Percentiles rank a stretch among this genome's conserved stretches.
phyloP scores from a whole-genome alignment of 2,797 vertebrate genomes.

The Gouania willdenowi region DNA sequence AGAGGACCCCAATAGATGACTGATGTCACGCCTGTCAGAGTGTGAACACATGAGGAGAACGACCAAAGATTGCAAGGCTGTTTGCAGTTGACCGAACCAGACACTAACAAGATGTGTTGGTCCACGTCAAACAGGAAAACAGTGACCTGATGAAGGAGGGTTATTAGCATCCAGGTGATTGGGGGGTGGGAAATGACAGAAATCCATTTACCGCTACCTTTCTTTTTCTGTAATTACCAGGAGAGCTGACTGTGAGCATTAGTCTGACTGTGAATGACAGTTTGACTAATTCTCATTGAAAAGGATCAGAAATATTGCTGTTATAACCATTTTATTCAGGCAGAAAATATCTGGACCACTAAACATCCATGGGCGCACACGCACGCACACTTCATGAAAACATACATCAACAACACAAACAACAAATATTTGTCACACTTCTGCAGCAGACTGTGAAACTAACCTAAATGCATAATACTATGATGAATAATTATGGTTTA shows the following conservation, averaged over 20 bases:
- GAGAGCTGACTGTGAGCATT: constrained; percentile 22
- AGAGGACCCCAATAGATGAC: constrained; percentile 27
- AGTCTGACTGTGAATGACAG: constrained; percentile 32
- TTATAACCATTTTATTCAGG: constrained; percentile 17
- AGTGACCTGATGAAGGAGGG: constrained; percentile 38
- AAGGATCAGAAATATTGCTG: constrained; percentile 6
- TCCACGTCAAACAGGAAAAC: constrained; percentile 27
- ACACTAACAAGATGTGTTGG: constrained; percentile 19
- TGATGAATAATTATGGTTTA: too few relatives aligned
- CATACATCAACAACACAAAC: neutral
- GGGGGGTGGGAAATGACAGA: constrained; percentile 7
- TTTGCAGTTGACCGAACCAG: constrained; percentile 2
- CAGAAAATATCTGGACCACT: constrained; percentile 2
- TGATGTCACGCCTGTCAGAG: constrained; percentile 26
- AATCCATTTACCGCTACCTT: constrained; percentile 34
- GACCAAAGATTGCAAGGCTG: constrained; percentile 4
- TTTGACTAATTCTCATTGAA: constrained; percentile 32
- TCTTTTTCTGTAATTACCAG: constrained; percentile 39
- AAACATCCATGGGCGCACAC: neutral
- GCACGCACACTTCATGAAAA: neutral
- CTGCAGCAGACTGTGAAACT: too few relatives aligned
- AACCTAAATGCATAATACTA: too few relatives aligned
- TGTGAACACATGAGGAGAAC: constrained; percentile 7
- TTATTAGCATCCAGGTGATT: constrained; percentile 50
- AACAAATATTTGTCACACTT: neutral